These are phyloP conservation scores for Uropetala carovei DNA, from an alignment of 2,888 invertebrate species.

Conservation along the genomic window DNA sequence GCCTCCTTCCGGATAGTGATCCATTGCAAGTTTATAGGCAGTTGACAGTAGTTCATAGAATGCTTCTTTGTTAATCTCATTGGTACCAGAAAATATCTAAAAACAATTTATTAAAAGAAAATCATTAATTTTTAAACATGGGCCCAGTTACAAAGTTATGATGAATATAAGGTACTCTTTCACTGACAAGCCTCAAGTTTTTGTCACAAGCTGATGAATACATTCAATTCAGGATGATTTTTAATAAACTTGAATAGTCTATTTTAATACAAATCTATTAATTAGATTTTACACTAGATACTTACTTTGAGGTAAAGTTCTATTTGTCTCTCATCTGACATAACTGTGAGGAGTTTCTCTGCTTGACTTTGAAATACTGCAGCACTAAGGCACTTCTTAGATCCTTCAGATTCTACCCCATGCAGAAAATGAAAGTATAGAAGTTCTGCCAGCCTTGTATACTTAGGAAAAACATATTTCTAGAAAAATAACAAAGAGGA, in stretches of 20 bases:
- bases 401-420: neutral
- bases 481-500: neutral
- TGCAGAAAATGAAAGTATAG: slow-evolving; percentile 34
- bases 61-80: slow-evolving; percentile 80
- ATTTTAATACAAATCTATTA: neutral
- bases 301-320: slow-evolving; percentile 73
- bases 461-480: slow-evolving; percentile 46
- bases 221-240: slow-evolving; percentile 77
- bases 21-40: slow-evolving; percentile 88
- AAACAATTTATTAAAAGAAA: slow-evolving; percentile 66
- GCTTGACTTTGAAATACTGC: slow-evolving; percentile 85
- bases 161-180: neutral
- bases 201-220: slow-evolving; percentile 81
- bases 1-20: slow-evolving; percentile 84
- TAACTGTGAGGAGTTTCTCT: slow-evolving; percentile 79
- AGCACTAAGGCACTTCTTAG: slow-evolving; percentile 71
- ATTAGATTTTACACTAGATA: slow-evolving; percentile 20
- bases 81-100: slow-evolving; percentile 73
- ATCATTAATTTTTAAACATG: neutral
- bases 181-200: no score
- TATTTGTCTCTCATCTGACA: slow-evolving; percentile 73
- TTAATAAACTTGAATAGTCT: slow-evolving; percentile 44
- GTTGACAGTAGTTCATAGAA: slow-evolving; percentile 83
- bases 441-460: slow-evolving; percentile 42
- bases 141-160: neutral